Percentiles rank a stretch among this genome's conserved stretches.
These are phyloP conservation scores for Enteromius mattozi DNA, from an alignment of 2,797 vertebrate species.

Conservation along the genomic window DNA sequence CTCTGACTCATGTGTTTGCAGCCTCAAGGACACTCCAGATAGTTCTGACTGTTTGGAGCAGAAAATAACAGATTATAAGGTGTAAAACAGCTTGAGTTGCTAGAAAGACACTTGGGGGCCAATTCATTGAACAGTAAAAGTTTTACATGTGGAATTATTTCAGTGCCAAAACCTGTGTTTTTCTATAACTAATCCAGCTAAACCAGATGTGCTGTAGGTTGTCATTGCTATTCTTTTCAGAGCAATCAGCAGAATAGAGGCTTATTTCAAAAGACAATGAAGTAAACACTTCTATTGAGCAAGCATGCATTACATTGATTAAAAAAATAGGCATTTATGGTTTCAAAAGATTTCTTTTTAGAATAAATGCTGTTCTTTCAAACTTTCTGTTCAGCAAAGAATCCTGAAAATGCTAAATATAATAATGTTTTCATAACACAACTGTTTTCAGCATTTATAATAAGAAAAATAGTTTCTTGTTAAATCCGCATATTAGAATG, in stretches of 20 bases:
- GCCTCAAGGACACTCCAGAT: constrained; percentile 47
- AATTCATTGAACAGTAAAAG: background rate
- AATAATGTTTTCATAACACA: background rate
- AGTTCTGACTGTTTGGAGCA: constrained; percentile 50
- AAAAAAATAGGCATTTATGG: background rate
- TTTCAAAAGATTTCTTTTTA: background rate
- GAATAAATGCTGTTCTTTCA: background rate
- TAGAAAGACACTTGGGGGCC: constrained; percentile 1
- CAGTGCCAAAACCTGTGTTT: background rate
- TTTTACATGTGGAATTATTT: background rate
- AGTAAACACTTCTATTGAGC: background rate
- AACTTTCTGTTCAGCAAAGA: background rate
- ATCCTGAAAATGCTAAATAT: background rate
- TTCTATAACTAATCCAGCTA: background rate
- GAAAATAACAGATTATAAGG: constrained; percentile 61
- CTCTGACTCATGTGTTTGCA: constrained; percentile 71
- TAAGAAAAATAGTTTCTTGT: background rate
- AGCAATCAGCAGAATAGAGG: background rate
- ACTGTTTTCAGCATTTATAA: background rate
- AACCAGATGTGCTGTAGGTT: background rate
- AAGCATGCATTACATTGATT: background rate
- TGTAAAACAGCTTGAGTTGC: constrained; percentile 44
- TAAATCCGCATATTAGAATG: background rate
- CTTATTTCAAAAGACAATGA: background rate
- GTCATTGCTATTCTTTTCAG: background rate